Base-by-base conservation (phyloP, 2,797 vertebrate genomes). In the Pogonophryne albipinna region DNA sequence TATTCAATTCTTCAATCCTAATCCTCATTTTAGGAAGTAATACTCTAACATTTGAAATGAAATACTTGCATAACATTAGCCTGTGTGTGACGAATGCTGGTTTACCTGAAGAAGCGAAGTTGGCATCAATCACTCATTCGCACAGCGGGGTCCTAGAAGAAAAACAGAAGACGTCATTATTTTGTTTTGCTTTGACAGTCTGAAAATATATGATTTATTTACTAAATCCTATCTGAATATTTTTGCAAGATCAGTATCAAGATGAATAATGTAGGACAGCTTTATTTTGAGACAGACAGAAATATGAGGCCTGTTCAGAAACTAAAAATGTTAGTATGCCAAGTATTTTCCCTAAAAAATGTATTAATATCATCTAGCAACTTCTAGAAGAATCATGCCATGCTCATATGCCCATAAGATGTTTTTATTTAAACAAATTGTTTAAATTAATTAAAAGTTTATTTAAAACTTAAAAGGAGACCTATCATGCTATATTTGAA, bases 71-170 rank as follows among this genome's bases (percentile, higher is more conserved):
- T 47, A 31, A 52, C 17, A 31, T 57, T 14, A 6, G 49, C 4
- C 7, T 52, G 58, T 19, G 55, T 23, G 17, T 51, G 53, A 66
- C 20, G 6, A 49, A 63, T 10, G 3, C 6, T 0, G 23, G 8
- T 80, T 93, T 89, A 95, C 95, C 95, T 93, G 91, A 90, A 91
- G 86, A 90, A 89, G 84, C 87, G 87, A 85, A 85, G 87, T 83
- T 91, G 79, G 88, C 87, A 95, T 95, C 92, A 95, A 89, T 94
- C 91, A 94, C 92, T 95, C 95, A 95, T 96, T 93, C 94, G 95
- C 92, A 90, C 92, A 89, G 82, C 23, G 78, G 90, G 74, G 78
- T 86, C 90, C 93, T 94, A 13, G 5, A 83, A 77, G 34, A 34
- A 83, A 38, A 80, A 83, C 7, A 73, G 17, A 76, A n/a, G 1